phyloP scores from a whole-genome alignment of 2,797 vertebrate species.

The Cichlasoma orientale region DNA sequence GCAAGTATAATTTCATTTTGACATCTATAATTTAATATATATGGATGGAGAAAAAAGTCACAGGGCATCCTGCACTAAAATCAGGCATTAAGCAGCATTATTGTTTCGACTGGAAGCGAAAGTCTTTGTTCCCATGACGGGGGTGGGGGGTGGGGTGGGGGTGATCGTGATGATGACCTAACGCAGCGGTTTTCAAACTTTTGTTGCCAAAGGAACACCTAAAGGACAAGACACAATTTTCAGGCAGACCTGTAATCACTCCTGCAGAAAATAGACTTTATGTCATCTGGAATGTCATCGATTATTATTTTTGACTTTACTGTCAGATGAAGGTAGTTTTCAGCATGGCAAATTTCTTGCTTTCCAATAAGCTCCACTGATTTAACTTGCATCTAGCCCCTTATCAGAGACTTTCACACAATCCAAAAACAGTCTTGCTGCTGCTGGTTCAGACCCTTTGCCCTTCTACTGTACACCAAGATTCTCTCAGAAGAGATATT shows the following conservation, averaged over 20 bases:
- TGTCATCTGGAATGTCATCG: neutral
- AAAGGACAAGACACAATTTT: neutral
- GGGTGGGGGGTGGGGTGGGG: neutral
- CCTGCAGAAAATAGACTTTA: neutral
- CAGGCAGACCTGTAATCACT: neutral
- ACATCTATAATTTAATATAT: neutral
- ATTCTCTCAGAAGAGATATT: neutral
- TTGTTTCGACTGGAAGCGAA: neutral
- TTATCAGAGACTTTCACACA: neutral
- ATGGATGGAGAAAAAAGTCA: neutral
- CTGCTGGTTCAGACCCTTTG: neutral
- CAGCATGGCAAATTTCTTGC: neutral
- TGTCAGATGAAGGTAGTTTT: neutral
- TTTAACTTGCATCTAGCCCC: neutral
- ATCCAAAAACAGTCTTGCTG: neutral
- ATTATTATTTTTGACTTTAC: neutral
- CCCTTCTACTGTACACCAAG: neutral
- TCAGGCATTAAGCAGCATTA: neutral
- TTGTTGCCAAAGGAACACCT: neutral
- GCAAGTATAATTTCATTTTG: slow-evolving; percentile 5
- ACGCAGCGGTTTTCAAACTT: neutral
- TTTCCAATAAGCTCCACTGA: neutral
- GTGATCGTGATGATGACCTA: neutral
- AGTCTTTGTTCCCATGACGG: neutral
- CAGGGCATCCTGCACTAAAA: neutral